These are phyloP conservation scores for Eurytoma californica DNA, from an alignment of 2,888 invertebrate genomes.

Conservation along the genomic window DNA sequence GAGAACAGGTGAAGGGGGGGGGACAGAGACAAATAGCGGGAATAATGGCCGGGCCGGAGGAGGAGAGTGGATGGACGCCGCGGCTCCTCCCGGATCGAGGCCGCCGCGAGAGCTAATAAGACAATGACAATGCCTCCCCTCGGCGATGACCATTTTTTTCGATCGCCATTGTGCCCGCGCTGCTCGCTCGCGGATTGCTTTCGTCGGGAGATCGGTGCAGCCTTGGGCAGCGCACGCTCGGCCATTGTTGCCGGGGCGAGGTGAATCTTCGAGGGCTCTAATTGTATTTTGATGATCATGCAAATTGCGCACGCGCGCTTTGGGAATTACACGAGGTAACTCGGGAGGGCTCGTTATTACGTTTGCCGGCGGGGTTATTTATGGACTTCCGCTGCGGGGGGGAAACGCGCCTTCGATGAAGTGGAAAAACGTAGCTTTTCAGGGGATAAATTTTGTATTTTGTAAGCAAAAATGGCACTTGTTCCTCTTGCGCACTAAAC, in stretches of 20 bases:
- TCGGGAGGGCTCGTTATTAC: no score
- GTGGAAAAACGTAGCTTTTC: no score
- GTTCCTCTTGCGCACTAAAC: no score
- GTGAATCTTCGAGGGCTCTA: conserved; percentile 26
- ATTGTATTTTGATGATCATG: conserved; percentile 33
- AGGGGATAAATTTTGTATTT: no score
- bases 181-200: background rate
- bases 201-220: background rate
- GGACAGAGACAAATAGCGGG: conserved; percentile 38
- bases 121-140: conserved; percentile 18
- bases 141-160: conserved; percentile 13
- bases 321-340: no score
- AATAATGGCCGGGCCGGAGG: conserved; percentile 21
- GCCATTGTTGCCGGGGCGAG: conserved; percentile 28
- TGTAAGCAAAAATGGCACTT: no score
- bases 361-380: no score
- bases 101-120: conserved; percentile 7
- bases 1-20: conserved; percentile 20
- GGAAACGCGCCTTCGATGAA: no score
- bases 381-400: no score
- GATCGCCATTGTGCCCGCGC: conserved; percentile 9
- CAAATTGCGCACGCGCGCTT: background rate
- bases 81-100: background rate
- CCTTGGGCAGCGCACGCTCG: conserved; percentile 11
- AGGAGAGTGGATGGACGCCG: conserved; percentile 1